Conservation (phyloP, 2,113 vertebrate genomes). For the Microcebus jonahi region DNA sequence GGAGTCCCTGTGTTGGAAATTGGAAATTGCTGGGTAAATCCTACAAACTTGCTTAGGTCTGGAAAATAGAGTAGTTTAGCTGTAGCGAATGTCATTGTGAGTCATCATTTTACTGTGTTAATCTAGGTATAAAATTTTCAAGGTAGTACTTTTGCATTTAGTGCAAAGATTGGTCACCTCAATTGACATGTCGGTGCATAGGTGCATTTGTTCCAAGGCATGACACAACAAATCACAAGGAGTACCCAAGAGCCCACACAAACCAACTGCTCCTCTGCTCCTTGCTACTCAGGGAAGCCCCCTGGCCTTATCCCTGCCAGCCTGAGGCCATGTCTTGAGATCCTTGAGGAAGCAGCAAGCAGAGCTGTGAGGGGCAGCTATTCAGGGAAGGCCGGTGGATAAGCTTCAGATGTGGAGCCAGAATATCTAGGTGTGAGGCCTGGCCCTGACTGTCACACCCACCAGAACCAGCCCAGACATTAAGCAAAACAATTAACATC, state of each 20-base stretch:
- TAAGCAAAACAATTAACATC: neutral
- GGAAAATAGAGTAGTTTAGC: conserved; percentile 11
- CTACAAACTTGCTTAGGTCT: neutral
- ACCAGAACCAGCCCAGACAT: neutral
- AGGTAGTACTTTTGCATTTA: neutral
- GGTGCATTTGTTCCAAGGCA: neutral
- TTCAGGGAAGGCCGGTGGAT: neutral
- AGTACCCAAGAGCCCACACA: neutral
- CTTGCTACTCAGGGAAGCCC: neutral
- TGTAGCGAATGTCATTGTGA: neutral
- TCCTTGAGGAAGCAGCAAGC: neutral
- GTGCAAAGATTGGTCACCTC: neutral
- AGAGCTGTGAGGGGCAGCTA: neutral
- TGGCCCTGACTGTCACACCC: neutral
- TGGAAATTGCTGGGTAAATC: neutral
- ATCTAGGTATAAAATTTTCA: neutral
- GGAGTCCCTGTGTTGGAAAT: neutral
- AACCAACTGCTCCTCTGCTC: neutral
- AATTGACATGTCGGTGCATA: neutral
- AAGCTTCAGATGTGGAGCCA: neutral
- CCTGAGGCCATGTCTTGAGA: neutral
- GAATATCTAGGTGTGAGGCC: neutral
- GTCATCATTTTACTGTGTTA: neutral
- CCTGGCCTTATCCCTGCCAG: neutral
- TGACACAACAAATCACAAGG: neutral